Base-by-base conservation (phyloP, 2,888 invertebrate species). In the Zele albiditarsus region DNA sequence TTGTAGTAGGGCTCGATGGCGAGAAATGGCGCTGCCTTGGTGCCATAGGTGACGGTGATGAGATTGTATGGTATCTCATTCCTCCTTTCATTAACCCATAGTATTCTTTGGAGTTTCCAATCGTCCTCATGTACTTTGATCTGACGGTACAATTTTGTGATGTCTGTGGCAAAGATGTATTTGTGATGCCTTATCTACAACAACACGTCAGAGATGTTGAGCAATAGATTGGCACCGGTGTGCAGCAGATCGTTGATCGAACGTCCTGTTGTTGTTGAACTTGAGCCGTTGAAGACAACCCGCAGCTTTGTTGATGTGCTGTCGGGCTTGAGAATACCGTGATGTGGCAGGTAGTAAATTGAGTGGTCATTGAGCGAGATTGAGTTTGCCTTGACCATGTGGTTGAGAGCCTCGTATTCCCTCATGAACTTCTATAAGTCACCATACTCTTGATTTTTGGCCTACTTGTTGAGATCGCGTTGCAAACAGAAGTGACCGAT, bases 71-170 rank as follows among this genome's bases (percentile, higher is more conserved):
- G 3, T 14, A 28, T 1, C 0, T 57, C 4, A 8, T 38, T 1
- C 0, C n/a, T 1, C 20, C n/a, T 25, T 62, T 38, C 2, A 25
- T 25, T 16, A n/a, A 25, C 27, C 71, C 60, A 71, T 10, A 71
- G 3, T 6, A 49, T 62, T 2, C 62, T 25, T 20, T 62, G 62
- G 6, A 49, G 49, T 6, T 42, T 60, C 31, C 49, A 63, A 28
- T 71, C 71, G 0, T 63, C 71, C 8, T 23, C 28, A 27, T 71
- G 71, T 2, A 71, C 14, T 62, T 71, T 10, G 3, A 71, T 20
- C 25, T 71, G 71, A 3, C 63, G n/a, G 20, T 63, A 71, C 49
- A 71, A 46, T 20, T 71, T 63, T 38, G 28, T 49, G 4, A 71
- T 71, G 20, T 71, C 62, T 6, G 42, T 31, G 6, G 71, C 8